Evolutionary conservation across 2,113 vertebrate genomes (phyloP), one percentile per base, ranked within the genome.

Genomic region (Halichoerus grypus): DNA sequence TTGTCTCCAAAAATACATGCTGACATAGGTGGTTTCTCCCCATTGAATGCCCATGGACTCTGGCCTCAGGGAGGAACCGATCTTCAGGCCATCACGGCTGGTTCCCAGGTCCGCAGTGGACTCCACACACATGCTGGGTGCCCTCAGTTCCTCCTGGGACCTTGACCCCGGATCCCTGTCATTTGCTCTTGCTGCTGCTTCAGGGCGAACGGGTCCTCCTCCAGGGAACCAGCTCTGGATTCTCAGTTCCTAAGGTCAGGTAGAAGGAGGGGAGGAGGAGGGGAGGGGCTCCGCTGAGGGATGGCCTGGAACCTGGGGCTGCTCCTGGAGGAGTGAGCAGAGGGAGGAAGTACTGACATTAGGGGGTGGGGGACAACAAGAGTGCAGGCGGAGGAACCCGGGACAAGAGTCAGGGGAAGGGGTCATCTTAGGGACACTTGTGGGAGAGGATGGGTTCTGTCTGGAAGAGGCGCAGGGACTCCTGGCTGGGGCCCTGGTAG

Each of bases 61-160:
- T 39, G n/a, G n/a, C 28, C 14, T 61, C 59, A 21, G 4, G 26
- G 18, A 33, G 80, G 26, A 74, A 21, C 31, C 51, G 18, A 49
- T 21, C n/a, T 59, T 18, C 61, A 39, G 39, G 24, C 12, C 28
- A 4, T 16, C 8, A 57, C 4, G 49, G 46, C 39, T 36, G 4
- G 8, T 69, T 59, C 1, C 33, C 4, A 49, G 15, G 21, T 28
- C 22, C 0, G 1, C 1, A 10, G 10, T 15, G 81, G 14, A 33
- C 4, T 4, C 8, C 16, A 12, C 4, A 42, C 57, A 63, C n/a
- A 39, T 24, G 5, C 1, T 24, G 3, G 33, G 31, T 94, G n/a
- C 16, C 13, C 42, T 33, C 28, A 86, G 61, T 63, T 63, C 11
- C 26, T 63, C 61, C 26, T 63, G 19, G 21, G 36, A 42, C 36